A percentile compares a stretch with the other conserved stretches of the same genome.
Evolutionary conservation across 2,797 vertebrate species (phyloP).

Genomic region (Alosa sapidissima): DNA sequence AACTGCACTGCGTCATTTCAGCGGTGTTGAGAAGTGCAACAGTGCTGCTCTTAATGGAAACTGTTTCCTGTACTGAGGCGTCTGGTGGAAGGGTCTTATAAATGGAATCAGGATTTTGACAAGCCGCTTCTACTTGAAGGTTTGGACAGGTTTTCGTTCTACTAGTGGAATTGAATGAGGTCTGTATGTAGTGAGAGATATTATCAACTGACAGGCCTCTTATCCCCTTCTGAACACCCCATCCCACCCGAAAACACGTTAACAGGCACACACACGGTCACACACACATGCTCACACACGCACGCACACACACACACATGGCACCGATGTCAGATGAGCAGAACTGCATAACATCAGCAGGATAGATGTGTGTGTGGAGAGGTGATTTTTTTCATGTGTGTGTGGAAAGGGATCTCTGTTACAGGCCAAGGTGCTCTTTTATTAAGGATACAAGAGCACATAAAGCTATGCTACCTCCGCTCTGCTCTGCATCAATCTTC

Average conservation of each 20-base stretch:
- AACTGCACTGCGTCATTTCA: not conserved
- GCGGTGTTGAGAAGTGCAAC: not conserved
- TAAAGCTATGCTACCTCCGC: not conserved
- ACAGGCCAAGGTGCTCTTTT: not conserved
- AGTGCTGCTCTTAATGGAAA: not conserved
- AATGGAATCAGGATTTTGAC: not conserved
- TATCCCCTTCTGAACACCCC: not conserved
- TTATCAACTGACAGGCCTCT: not conserved
- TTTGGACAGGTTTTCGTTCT: constrained; percentile 1
- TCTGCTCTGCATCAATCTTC: constrained; percentile 6
- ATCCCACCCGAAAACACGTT: not conserved
- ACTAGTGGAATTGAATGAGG: not conserved
- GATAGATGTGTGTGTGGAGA: not conserved
- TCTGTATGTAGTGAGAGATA: not conserved
- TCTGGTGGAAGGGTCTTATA: not conserved
- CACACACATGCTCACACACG: not conserved
- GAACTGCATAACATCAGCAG: not conserved
- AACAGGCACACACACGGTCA: not conserved
- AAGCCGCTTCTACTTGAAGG: not conserved
- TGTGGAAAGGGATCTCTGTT: constrained; percentile 14
- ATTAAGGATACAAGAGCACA: not conserved
- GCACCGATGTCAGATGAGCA: not conserved
- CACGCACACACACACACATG: not conserved
- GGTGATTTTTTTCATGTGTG: not conserved
- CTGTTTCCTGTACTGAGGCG: not conserved